A percentile compares a stretch with the other conserved stretches of the same genome.
Conservation (phyloP, 92 coral and sea anemone species). For the Isaurus tuberculatus region DNA sequence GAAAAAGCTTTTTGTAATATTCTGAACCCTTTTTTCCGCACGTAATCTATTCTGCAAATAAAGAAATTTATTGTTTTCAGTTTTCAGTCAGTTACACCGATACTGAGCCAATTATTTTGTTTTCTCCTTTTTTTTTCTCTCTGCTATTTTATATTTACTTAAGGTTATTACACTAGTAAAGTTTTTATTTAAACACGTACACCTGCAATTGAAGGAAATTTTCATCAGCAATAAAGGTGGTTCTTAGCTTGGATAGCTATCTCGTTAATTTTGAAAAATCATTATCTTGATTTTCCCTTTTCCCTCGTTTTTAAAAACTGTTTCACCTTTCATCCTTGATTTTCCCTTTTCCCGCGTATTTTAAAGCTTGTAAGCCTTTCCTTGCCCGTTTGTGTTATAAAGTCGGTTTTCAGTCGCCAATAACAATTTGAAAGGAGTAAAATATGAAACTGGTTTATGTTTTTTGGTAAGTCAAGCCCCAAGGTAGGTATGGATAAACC, state of each 20-base stretch:
- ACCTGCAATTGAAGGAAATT: background rate
- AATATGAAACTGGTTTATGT: background rate
- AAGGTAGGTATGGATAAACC: background rate
- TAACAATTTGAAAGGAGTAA: background rate
- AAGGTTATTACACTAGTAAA: background rate
- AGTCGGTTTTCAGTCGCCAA: too few relatives aligned
- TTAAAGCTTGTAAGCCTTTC: too few relatives aligned
- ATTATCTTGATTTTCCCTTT: background rate
- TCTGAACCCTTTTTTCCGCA: too few relatives aligned
- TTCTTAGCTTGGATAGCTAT: background rate
- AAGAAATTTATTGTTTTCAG: background rate
- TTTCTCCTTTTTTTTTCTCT: background rate
- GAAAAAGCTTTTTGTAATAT: too few relatives aligned
- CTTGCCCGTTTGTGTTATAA: background rate
- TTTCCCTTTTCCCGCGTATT: background rate
- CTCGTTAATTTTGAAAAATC: background rate
- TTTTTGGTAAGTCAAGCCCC: too few relatives aligned
- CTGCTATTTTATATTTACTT: background rate
- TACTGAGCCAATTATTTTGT: background rate
- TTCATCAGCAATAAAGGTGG: background rate
- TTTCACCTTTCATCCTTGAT: background rate
- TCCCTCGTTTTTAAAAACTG: background rate
- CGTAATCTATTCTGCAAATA: too few relatives aligned
- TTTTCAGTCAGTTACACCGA: background rate
- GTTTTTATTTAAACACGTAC: background rate